Conservation (phyloP, 2,888 invertebrate species). For the Crematogaster levior region DNA sequence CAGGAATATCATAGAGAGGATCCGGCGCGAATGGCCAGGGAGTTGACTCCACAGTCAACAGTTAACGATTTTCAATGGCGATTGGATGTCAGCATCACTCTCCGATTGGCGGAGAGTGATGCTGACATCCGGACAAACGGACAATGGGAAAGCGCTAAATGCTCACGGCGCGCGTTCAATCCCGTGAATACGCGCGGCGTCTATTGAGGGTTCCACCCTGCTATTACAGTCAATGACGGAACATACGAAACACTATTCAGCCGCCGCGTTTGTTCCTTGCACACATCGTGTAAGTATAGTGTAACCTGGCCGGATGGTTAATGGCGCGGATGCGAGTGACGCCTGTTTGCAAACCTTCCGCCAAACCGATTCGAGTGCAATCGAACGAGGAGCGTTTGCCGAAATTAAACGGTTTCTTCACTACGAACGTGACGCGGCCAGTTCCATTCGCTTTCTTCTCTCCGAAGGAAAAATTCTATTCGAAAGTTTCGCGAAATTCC, state of each 20-base stretch:
- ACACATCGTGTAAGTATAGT: conserved; percentile 74
- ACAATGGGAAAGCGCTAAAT: conserved; percentile 74
- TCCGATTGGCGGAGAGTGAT: conserved; percentile 73
- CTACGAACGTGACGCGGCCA: background rate
- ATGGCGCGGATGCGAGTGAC: conserved; percentile 67
- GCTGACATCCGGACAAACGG: conserved; percentile 71
- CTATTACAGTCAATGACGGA: conserved; percentile 76
- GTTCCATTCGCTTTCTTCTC: background rate
- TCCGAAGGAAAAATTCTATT: background rate
- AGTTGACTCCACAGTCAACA: conserved; percentile 50
- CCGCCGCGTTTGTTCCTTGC: conserved; percentile 72
- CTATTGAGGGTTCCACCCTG: conserved; percentile 75
- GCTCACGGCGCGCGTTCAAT: conserved; percentile 73
- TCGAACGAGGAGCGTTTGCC: background rate
- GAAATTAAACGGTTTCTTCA: conserved; percentile 37
- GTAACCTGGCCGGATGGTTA: conserved; percentile 62
- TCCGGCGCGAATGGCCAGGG: conserved; percentile 34
- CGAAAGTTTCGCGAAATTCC: background rate
- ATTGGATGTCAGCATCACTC: conserved; percentile 76
- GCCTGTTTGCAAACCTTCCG: conserved; percentile 69
- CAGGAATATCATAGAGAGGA: conserved; percentile 34
- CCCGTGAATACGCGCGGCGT: conserved; percentile 72
- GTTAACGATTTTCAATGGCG: conserved; percentile 55
- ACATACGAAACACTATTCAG: conserved; percentile 77
- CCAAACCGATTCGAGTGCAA: conserved; percentile 33